phyloP scores from a whole-genome alignment of 2,113 vertebrate species.

The Pionites leucogaster region DNA sequence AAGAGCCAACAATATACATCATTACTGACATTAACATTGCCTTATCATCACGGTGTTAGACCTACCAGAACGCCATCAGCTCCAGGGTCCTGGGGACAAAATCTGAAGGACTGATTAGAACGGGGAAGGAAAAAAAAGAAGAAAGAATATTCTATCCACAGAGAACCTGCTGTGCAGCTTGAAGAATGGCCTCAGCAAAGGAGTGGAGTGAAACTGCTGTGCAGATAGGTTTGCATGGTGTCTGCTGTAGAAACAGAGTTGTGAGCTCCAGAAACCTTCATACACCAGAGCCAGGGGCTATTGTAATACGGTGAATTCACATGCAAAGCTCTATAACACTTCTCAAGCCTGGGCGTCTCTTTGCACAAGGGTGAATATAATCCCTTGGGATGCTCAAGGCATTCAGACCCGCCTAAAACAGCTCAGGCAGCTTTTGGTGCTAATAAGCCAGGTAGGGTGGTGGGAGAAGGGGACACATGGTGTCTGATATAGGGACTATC shows the following conservation, averaged over 20 bases:
- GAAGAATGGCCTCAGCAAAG: not conserved
- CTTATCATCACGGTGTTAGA: not conserved
- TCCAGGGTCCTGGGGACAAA: not conserved
- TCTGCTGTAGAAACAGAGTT: not conserved
- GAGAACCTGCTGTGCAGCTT: not conserved
- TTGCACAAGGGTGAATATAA: not conserved
- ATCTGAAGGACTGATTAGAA: not conserved
- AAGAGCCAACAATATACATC: not conserved
- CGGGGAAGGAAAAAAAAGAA: no score
- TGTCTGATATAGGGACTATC: not conserved
- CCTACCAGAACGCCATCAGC: not conserved
- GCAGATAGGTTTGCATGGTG: rapidly evolving
- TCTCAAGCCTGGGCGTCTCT: not conserved
- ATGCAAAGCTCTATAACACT: not conserved
- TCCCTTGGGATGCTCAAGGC: not conserved
- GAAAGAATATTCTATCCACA: not conserved
- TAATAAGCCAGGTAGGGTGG: not conserved
- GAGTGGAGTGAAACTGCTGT: not conserved
- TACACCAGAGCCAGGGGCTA: not conserved
- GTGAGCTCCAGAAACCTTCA: not conserved
- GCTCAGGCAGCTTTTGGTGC: not conserved
- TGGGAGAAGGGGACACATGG: rapidly evolving
- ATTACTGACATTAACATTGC: not conserved
- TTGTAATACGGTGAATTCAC: not conserved
- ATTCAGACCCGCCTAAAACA: not conserved